phyloP scores from a whole-genome alignment of 2,113 vertebrate species.

The Ursus arctos region DNA sequence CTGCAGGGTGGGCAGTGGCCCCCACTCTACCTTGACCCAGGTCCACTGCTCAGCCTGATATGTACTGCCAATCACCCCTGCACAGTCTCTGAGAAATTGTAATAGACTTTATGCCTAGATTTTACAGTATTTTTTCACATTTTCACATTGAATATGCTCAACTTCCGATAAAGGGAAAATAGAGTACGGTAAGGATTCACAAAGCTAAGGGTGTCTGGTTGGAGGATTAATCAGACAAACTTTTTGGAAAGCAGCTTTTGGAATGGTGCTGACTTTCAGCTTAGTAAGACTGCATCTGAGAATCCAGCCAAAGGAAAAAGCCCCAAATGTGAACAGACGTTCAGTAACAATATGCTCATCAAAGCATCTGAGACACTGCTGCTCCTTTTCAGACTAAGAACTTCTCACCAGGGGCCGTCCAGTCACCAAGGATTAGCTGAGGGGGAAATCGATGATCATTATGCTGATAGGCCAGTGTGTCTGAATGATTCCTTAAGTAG shows the following conservation, averaged over 20 bases:
- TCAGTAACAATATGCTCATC: background rate
- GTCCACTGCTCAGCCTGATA: background rate
- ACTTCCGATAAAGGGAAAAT: background rate
- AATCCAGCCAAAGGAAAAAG: background rate
- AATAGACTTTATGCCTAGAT: background rate
- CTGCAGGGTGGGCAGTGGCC: accelerated
- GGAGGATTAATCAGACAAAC: background rate
- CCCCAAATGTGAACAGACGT: background rate
- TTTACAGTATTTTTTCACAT: background rate
- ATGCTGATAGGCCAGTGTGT: background rate
- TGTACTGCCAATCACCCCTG: no score
- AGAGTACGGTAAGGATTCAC: background rate
- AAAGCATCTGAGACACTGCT: background rate
- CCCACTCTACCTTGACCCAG: background rate
- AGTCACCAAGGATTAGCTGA: background rate
- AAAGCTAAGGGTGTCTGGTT: background rate
- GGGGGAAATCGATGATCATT: background rate
- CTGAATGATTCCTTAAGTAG: background rate
- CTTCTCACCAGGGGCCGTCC: background rate
- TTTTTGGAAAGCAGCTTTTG: background rate
- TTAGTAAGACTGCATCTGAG: background rate
- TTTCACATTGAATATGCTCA: background rate
- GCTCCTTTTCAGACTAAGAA: no score
- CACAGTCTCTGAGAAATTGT: background rate
- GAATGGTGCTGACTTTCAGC: background rate